A percentile compares a stretch with the other conserved stretches of the same genome.
phyloP scores from a whole-genome alignment of 1,140 invertebrate genomes.

The Papilio xuthus region DNA sequence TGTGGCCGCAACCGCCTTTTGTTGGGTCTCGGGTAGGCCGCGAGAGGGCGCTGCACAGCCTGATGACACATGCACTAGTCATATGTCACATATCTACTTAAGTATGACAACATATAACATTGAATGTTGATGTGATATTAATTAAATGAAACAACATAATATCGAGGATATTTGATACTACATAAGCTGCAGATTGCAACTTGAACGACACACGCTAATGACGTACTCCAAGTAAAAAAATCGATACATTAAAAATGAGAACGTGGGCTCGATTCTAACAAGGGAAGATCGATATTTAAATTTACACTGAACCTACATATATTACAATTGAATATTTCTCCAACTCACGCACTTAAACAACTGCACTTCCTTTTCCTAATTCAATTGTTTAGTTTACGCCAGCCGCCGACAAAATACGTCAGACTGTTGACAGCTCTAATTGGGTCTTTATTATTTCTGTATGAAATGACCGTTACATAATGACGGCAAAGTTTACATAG shows the following conservation, averaged over 20 bases:
- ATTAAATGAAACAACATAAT: neutral
- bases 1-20: constrained; percentile 51
- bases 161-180: neutral
- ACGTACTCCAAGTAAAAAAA: neutral
- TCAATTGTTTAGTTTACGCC: constrained; percentile 15
- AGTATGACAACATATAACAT: neutral
- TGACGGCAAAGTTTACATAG: constrained; percentile 32
- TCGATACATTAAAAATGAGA: neutral
- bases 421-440: neutral
- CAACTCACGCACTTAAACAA: neutral
- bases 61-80: neutral
- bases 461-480: constrained; percentile 32
- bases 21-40: constrained; percentile 46
- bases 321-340: neutral
- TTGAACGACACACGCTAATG: neutral
- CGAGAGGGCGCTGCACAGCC: neutral
- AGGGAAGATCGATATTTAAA: neutral
- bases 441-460: constrained; percentile 30
- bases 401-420: constrained; percentile 1
- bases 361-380: constrained; percentile 16
- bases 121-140: neutral
- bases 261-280: neutral
- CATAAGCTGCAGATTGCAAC: neutral
- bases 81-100: neutral
- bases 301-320: neutral